phyloP scores from a whole-genome alignment of 1,140 invertebrate genomes.

The Cydia pomonella region DNA sequence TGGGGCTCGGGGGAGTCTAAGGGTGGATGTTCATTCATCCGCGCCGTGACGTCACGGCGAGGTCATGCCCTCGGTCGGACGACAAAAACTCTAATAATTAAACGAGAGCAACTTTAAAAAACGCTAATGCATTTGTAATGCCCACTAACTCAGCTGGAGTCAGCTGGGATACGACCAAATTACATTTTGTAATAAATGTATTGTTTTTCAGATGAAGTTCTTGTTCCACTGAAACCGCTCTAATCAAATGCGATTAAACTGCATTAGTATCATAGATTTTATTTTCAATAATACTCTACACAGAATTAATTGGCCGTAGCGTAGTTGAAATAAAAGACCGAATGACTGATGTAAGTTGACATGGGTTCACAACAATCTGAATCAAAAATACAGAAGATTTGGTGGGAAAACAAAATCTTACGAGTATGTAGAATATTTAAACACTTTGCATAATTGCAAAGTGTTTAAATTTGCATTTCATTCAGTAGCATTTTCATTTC shows the following conservation, averaged over 20 bases:
- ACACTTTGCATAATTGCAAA: too few species aligned
- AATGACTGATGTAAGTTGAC: too few species aligned
- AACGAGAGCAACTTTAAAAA: constrained; percentile 44
- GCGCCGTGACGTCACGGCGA: constrained; percentile 64
- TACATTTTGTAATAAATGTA: neutral
- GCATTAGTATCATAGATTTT: neutral
- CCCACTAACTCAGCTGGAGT: constrained; percentile 46
- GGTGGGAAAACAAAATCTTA: too few species aligned
- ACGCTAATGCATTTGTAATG: constrained; percentile 67
- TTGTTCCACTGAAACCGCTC: neutral
- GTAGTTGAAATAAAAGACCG: too few species aligned
- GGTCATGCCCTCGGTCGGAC: constrained; percentile 64
- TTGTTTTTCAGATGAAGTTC: neutral
- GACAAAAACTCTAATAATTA: constrained; percentile 45
- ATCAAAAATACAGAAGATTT: too few species aligned
- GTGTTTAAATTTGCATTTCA: too few species aligned
- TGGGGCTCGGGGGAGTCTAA: constrained; percentile 38
- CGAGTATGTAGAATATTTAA: too few species aligned
- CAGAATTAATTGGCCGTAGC: too few species aligned
- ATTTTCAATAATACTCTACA: too few species aligned
- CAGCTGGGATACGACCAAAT: constrained; percentile 3
- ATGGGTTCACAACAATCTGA: too few species aligned
- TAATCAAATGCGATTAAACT: neutral
- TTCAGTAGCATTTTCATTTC: too few species aligned
- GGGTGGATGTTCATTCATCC: constrained; percentile 70